A percentile compares a stretch with the other conserved stretches of the same genome.
phyloP scores from a whole-genome alignment of 2,113 vertebrate species.

The Propithecus coquereli region DNA sequence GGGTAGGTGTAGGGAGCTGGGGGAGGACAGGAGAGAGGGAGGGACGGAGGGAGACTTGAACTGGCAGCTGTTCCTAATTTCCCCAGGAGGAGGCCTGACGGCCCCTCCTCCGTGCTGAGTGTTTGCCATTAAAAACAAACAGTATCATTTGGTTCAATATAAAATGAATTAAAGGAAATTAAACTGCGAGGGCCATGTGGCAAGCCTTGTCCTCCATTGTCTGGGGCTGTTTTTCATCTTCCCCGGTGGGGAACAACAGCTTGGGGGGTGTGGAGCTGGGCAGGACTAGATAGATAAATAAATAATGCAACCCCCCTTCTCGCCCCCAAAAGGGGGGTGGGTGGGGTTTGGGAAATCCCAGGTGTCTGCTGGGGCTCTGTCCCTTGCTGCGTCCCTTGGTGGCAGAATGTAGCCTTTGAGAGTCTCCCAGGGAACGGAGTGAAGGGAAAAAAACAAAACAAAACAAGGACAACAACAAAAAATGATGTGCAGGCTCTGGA shows the following conservation, averaged over 20 bases:
- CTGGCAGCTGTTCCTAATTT: slow-evolving; percentile 81
- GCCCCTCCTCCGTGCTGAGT: slow-evolving; percentile 72
- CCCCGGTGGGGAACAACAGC: slow-evolving; percentile 79
- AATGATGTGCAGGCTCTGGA: background rate
- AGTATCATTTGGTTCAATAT: slow-evolving; percentile 85
- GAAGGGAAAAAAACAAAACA: slow-evolving; percentile 44
- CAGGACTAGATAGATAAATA: slow-evolving; percentile 61
- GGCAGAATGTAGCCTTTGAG: slow-evolving; percentile 26
- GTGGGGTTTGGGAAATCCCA: slow-evolving; percentile 72
- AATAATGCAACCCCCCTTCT: slow-evolving; percentile 47
- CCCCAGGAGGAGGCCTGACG: slow-evolving; percentile 73
- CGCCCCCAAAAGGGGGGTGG: slow-evolving; percentile 18
- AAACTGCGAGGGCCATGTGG: slow-evolving; percentile 85
- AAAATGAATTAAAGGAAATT: slow-evolving; percentile 87
- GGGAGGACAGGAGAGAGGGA: background rate
- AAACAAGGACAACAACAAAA: slow-evolving; percentile 28
- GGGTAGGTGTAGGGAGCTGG: background rate
- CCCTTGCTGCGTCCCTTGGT: slow-evolving; percentile 9
- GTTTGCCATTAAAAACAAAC: slow-evolving; percentile 83
- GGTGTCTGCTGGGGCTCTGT: slow-evolving; percentile 41
- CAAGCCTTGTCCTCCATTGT: slow-evolving; percentile 78
- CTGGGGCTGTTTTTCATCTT: slow-evolving; percentile 82
- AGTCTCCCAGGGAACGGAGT: slow-evolving; percentile 50
- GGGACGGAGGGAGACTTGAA: background rate
- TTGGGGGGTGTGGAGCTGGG: slow-evolving; percentile 81